Base-by-base conservation (phyloP, 2,888 invertebrate genomes). In the Rotaria macrura region DNA sequence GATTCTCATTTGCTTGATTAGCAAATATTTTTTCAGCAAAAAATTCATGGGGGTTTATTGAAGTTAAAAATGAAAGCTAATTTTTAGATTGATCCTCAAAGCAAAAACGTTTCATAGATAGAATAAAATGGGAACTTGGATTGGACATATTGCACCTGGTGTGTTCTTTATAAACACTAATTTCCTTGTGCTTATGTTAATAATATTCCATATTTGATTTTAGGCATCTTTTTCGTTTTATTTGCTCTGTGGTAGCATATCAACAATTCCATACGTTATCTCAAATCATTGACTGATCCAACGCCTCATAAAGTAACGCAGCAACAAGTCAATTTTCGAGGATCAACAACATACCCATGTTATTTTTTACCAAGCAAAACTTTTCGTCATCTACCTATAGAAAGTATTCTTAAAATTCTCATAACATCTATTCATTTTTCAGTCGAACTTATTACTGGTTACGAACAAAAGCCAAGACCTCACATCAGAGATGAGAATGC, bases 391-490 rank as follows among this genome's bases (percentile, higher is more conserved):
- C 2, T 23, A 17, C 84, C 84, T 9, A 52, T 52, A n/a, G 84
- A 84, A 52, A 84, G 84, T n/a, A 52, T 52, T 40, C 9, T 84
- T 1, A 84, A 84, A 84, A 20, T 84, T 20, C 25, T 86, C 12
- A 74, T 86, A 47, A 84, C 86, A 52, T 54, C 83, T 14, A 79
- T 86, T 40, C 84, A 74, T 23, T 84, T 86, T 34, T 34, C 55
- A 29, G 47, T 84, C 14, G 86, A 86, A 84, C 25, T 38, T 34
- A 54, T 40, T 17, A 84, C 84, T 0, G 84, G 86, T 23, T 86
- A 84, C 43, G 14, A 25, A 17, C n/a, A 34, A 38, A 20, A 84
- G 1, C 84, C 54, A 49, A 52, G 0, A 34, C 55, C 47, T 84
- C 34, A 79, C 47, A 25, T 47, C 47, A 55, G 34, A 29, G 29